phyloP scores from a whole-genome alignment of 2,113 vertebrate species.

The Athene cunicularia region DNA sequence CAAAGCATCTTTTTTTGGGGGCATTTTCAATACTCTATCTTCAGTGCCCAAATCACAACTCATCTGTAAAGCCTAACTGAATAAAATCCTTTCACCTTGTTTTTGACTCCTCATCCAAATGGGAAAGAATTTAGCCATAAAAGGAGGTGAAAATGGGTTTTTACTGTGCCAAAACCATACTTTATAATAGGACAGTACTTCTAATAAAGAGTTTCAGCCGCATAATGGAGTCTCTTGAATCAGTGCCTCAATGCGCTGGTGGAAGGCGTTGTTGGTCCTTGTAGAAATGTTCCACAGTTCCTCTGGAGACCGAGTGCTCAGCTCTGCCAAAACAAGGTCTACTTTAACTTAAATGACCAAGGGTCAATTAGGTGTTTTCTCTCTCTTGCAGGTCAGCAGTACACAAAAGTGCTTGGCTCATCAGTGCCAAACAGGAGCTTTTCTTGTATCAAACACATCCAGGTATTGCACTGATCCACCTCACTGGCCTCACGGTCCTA shows the following conservation, averaged over 20 bases:
- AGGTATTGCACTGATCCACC: constrained; percentile 48
- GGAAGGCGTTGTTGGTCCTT: background rate
- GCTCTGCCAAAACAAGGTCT: background rate
- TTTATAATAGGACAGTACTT: background rate
- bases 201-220: background rate
- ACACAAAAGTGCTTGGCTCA: constrained; percentile 73
- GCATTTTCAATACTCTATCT: background rate
- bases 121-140: background rate
- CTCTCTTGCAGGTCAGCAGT: constrained; percentile 70
- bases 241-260: background rate
- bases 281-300: background rate
- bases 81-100: background rate
- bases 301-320: background rate
- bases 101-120: background rate
- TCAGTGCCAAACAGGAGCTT: constrained; percentile 80
- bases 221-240: background rate
- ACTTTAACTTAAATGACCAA: background rate
- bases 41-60: background rate
- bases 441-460: constrained; percentile 77
- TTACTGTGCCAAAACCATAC: background rate
- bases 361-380: background rate
- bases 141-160: background rate
- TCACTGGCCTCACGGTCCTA: background rate
- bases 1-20: background rate
- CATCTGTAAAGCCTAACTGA: background rate